Evolutionary conservation across 2,113 vertebrate species (phyloP).

Genomic region (Platysteira castanea): DNA sequence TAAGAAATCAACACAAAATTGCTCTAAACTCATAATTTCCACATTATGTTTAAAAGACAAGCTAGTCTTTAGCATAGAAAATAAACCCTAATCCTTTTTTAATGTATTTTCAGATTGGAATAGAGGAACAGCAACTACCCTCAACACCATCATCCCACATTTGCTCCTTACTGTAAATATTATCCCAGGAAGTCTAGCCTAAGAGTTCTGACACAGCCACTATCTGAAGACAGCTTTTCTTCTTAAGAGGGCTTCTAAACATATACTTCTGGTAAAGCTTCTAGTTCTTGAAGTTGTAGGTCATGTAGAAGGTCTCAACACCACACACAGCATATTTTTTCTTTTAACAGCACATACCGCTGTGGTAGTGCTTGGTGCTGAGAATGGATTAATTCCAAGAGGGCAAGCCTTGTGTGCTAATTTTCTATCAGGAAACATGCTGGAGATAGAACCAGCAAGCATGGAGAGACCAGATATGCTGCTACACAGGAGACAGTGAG

Average conservation of each 20-base stretch:
- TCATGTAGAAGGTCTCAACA: not conserved
- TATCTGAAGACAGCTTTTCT: not conserved
- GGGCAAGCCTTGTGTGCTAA: constrained; percentile 1
- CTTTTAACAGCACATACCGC: not conserved
- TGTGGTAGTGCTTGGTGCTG: not conserved
- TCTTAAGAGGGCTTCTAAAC: constrained; percentile 14
- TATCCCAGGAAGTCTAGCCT: not conserved
- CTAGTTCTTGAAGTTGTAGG: constrained; percentile 27
- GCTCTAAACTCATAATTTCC: not conserved
- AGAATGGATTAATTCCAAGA: constrained; percentile 3
- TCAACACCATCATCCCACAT: not conserved
- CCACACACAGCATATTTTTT: not conserved
- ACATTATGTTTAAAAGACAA: not conserved
- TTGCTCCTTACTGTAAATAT: not conserved
- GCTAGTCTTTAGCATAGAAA: not conserved
- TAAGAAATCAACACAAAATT: not conserved
- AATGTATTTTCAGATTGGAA: not conserved
- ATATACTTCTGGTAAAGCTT: not conserved
- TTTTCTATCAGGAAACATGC: constrained; percentile 5
- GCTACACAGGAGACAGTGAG: not conserved
- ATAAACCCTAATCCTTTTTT: not conserved
- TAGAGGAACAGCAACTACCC: not conserved
- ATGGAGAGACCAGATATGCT: constrained; percentile 9
- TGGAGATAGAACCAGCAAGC: constrained; percentile 33
- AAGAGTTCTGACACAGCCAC: not conserved